Percentiles rank a stretch among this genome's conserved stretches.
phyloP scores from a whole-genome alignment of 2,888 invertebrate species.

The Cataglyphis rosenhaueri region DNA sequence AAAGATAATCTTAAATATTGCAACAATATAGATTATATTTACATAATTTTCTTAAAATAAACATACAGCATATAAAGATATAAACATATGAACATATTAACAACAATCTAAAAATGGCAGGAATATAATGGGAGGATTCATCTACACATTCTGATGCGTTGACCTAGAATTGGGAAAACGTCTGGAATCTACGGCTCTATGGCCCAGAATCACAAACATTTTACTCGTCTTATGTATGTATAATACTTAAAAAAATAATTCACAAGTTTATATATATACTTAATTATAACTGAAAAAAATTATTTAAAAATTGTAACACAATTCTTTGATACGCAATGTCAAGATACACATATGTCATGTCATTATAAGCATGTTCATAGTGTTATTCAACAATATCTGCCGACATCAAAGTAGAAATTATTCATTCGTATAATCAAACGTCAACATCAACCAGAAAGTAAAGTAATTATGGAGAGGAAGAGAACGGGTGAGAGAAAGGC shows the following conservation, averaged over 20 bases:
- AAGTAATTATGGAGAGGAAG: neutral
- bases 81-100: neutral
- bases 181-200: slow-evolving; percentile 16
- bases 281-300: neutral
- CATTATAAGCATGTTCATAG: neutral
- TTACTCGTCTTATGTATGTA: slow-evolving; percentile 1
- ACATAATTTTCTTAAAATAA: neutral
- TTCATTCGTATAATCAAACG: slow-evolving; percentile 14
- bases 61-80: neutral
- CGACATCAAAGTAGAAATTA: slow-evolving; percentile 26
- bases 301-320: neutral
- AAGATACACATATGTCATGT: neutral
- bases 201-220: slow-evolving; percentile 23
- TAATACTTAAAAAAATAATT: neutral
- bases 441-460: neutral
- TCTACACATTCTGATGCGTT: slow-evolving; percentile 16
- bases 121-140: slow-evolving; percentile 20
- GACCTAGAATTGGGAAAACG: slow-evolving; percentile 23
- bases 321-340: neutral
- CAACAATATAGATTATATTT: neutral
- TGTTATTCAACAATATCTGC: neutral
- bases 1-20: slow-evolving; percentile 13
- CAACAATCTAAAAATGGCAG: neutral
- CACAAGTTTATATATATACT: neutral
- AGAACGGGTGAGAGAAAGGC: neutral